A percentile compares a stretch with the other conserved stretches of the same genome.
Conservation (phyloP, 1,140 invertebrate species). For the Halesus radiatus region DNA sequence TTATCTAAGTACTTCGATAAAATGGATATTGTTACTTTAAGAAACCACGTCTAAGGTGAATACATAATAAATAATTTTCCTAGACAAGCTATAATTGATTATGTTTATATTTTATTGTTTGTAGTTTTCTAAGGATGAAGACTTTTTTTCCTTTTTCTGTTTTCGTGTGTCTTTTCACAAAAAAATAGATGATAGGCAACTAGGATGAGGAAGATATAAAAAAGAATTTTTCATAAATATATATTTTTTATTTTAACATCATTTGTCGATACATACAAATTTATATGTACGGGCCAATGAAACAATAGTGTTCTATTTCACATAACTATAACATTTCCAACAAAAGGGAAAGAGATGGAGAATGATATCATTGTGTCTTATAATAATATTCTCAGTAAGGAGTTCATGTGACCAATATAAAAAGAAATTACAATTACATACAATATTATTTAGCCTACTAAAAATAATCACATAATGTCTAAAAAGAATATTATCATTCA, state of each 20-base stretch:
- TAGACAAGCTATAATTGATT: too few species aligned
- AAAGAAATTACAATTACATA: conserved; percentile 44
- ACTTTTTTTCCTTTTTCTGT: too few species aligned
- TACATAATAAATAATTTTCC: too few species aligned
- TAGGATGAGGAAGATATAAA: background rate
- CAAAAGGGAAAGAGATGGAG: conserved; percentile 14
- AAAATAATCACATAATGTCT: conserved; percentile 56
- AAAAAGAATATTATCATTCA: conserved; percentile 53
- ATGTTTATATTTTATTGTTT: too few species aligned
- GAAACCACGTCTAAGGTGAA: too few species aligned
- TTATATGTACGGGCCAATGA: conserved; percentile 48
- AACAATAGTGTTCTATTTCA: conserved; percentile 45
- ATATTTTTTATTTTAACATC: conserved; percentile 56
- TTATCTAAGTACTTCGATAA: too few species aligned
- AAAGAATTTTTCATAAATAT: conserved; percentile 52
- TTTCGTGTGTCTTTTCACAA: too few species aligned
- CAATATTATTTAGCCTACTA: conserved; percentile 47
- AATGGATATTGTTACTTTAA: too few species aligned
- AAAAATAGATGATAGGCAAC: too few species aligned
- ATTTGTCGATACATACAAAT: conserved; percentile 54
- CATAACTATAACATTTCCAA: conserved; percentile 37
- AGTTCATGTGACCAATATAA: conserved; percentile 46
- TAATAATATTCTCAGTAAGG: conserved; percentile 29
- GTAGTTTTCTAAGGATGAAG: too few species aligned
- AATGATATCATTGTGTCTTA: conserved; percentile 23